Conservation (phyloP, 2,113 vertebrate species). For the Hippolais icterina region DNA sequence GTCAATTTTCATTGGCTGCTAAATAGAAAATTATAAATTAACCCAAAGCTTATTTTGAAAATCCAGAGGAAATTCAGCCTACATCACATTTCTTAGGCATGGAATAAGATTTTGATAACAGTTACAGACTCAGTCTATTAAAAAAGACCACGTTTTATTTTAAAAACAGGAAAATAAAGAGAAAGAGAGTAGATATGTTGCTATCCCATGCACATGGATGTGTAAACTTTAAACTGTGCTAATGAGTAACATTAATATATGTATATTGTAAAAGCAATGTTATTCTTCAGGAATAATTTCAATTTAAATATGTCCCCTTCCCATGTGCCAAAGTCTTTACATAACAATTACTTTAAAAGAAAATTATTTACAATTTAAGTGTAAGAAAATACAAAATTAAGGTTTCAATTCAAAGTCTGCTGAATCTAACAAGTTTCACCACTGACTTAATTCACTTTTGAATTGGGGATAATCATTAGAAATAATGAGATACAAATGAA, state of each 20-base stretch:
- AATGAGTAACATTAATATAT: not conserved
- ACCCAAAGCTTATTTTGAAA: not conserved
- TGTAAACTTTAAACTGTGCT: not conserved
- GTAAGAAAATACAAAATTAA: not conserved
- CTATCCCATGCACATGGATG: not conserved
- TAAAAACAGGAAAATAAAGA: not conserved
- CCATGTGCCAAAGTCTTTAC: not conserved
- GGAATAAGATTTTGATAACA: not conserved
- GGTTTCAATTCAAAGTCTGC: not conserved
- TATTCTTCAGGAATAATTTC: not conserved
- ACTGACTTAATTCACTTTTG: not conserved
- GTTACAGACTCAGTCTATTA: not conserved
- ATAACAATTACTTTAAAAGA: not conserved
- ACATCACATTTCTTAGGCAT: not conserved
- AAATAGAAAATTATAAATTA: conserved; percentile 11
- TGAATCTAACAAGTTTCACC: not conserved
- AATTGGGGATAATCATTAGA: not conserved
- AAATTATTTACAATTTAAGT: not conserved
- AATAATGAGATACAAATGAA: conserved; percentile 2
- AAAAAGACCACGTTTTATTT: not conserved
- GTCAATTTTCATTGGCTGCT: not conserved
- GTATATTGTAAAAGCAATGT: not conserved
- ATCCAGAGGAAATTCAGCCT: not conserved
- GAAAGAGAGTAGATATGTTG: not conserved
- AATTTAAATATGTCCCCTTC: not conserved